Evolutionary conservation across 2,797 vertebrate genomes (phyloP), one percentile per base, ranked within the genome.

Genomic region (Ispidina picta): DNA sequence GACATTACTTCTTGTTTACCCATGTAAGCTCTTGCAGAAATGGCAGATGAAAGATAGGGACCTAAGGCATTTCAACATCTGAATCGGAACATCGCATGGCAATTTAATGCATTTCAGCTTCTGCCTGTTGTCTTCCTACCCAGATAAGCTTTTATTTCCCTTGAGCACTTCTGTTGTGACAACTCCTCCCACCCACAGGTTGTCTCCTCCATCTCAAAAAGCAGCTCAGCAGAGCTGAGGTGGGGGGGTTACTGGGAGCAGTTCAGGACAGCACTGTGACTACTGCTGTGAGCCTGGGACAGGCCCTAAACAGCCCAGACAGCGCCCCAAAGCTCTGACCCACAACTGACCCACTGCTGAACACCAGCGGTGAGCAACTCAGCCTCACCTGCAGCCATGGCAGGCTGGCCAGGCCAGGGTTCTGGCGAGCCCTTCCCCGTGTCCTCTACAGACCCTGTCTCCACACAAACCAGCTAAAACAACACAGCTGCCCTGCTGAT

Each of bases 401-500:
- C 68, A n/a, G 0, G 2, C 25, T 55, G 9, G 54, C 80, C 0
- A 3, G 56, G 71, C 77, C 37, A 52, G 69, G 0, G 0, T 62
- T 70, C 0, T 0, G 69, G 0, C 0, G 25, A 81, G 75, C 74
- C 66, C 58, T 76, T 18, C 49, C 3, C 31, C 1, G 4, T 59
- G 90, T 90, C 90, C 94, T 87, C 82, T 74, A 72, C 86, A 71
- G 93, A 39, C 86, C 92, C 10, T 48, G 41, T 55, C 68, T 63
- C 56, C 70, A 46, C 76, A 75, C 21, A 62, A 55, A 81, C 63
- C 93, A 95, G 89, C 92, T 94, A 94, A 93, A 96, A 94, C 66
- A 96, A 96, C 92, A 94, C 90, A 93, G 92, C 94, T 95, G 90
- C 82, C 8, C 5, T 15, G 83, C 43, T 14, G 43, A 76, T 77